Conservation (phyloP, 1,140 invertebrate species). For the Pseudoatta argentina region DNA sequence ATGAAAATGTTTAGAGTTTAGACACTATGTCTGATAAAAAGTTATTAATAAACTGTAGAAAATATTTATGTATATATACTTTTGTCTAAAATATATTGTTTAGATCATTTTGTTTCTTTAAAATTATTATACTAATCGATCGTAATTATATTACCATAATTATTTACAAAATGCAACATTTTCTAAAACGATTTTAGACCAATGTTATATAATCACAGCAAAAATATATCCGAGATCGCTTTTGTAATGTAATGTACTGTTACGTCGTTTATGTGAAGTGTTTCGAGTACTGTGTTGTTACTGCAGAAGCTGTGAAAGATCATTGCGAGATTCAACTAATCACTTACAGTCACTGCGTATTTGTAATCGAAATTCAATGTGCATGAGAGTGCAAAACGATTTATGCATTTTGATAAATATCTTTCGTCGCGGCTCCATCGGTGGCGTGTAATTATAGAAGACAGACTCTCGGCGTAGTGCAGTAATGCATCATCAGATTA, state of each 20-base stretch:
- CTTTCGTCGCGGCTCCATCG: slow-evolving; percentile 8
- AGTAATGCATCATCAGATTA: slow-evolving; percentile 7
- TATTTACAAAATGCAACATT: background rate
- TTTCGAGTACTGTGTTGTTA: background rate
- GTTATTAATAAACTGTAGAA: background rate
- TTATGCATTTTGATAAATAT: slow-evolving; percentile 35
- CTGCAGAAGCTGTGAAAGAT: slow-evolving; percentile 3
- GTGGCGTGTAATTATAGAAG: slow-evolving; percentile 19
- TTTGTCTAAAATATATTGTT: too few relatives aligned
- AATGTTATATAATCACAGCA: slow-evolving; percentile 30
- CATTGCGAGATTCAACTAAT: slow-evolving; percentile 14
- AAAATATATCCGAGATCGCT: background rate
- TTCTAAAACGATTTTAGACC: slow-evolving; percentile 9
- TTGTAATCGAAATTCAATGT: slow-evolving; percentile 6
- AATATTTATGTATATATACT: background rate
- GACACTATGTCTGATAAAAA: background rate
- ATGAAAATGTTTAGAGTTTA: slow-evolving; percentile 16
- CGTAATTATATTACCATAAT: background rate
- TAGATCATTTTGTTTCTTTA: background rate
- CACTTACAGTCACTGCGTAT: background rate
- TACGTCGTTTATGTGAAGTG: background rate
- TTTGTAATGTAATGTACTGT: slow-evolving; percentile 31
- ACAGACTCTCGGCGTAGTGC: slow-evolving; percentile 1
- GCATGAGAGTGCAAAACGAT: slow-evolving; percentile 11
- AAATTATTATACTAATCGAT: background rate